Base-by-base conservation (phyloP, 2,797 vertebrate genomes). In the Onychomys leucogaster region DNA sequence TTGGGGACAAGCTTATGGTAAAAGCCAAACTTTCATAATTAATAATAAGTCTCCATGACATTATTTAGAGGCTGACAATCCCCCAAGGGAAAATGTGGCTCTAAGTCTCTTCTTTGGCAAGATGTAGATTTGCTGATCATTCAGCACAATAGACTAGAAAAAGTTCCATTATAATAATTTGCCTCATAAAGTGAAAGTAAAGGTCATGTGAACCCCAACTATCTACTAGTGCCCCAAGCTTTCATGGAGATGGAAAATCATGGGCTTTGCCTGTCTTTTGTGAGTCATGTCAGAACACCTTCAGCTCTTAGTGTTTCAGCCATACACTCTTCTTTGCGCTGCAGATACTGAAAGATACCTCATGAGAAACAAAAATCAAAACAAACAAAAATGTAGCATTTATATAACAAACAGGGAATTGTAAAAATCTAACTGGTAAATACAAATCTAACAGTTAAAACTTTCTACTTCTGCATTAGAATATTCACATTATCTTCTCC, bases 151-250 rank as follows among this genome's bases (percentile, higher is more conserved):
- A 87, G 59, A 19, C 27, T 65, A 21, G 73, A 90, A 91, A n/a
- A 94, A 94, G 94, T 55, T 0, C 0, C 16, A 14, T 57, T 25
- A 2, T 71, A 14, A 80, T 96, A 95, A 94, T 90, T 87, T 23
- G 17, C 3, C 59, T 95, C 43, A 65, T 87, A 87, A 92, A 75
- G 59, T 85, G 49, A 97, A 80, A 97, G 91, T 84, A 25, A 19
- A 57, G 82, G 57, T 55, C 10, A 94, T 37, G 32, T 92, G 90
- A 95, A 0, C 55, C 34, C 67, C 46, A 63, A 81, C 7, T 17
- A 57, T 32, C 63, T 83, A 27, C 41, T 76, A 43, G 8, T 90
- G 8, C 5, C 73, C 63, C 78, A 2, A 32, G 0, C 67, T 25
- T 95, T 78, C 1, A 5, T 93, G n/a, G 0, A 52, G 0, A 81